A percentile compares a stretch with the other conserved stretches of the same genome.
Evolutionary conservation across 2,797 vertebrate species (phyloP).

Genomic region (Esox masquinongy): DNA sequence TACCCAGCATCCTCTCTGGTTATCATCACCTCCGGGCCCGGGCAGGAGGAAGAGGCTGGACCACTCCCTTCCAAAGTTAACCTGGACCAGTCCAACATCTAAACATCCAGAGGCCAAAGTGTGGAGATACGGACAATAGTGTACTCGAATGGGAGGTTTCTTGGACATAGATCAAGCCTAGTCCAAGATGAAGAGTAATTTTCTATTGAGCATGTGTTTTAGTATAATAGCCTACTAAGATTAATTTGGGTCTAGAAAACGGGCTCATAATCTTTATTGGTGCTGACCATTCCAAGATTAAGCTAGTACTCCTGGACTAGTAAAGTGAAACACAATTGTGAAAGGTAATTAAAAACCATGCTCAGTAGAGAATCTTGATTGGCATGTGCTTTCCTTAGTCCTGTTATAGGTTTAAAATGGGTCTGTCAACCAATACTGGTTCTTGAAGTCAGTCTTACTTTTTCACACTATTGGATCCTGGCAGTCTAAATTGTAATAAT

Average conservation of each 20-base stretch:
- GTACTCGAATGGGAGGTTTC: no score
- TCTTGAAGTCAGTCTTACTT: conserved; percentile 42
- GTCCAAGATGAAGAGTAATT: background rate
- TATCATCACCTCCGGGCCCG: conserved; percentile 81
- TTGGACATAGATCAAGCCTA: no score
- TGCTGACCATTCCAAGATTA: no score
- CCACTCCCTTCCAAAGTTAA: conserved; percentile 92
- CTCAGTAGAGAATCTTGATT: background rate
- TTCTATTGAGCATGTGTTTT: background rate
- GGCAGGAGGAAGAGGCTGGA: conserved; percentile 85
- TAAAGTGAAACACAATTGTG: background rate
- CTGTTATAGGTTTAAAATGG: background rate
- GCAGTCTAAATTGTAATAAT: conserved; percentile 47
- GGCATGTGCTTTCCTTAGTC: background rate
- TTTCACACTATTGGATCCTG: conserved; percentile 36
- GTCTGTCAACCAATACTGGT: background rate
- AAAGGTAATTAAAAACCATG: background rate
- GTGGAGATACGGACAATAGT: background rate
- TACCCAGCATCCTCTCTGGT: conserved; percentile 89
- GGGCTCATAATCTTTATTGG: no score
- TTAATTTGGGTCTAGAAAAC: background rate
- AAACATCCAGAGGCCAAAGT: conserved; percentile 45
- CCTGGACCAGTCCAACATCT: conserved; percentile 82
- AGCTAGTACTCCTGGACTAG: background rate
- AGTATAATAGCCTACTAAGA: background rate